Conservation (phyloP, 2,888 invertebrate genomes). For the Folsomia manolachei region DNA sequence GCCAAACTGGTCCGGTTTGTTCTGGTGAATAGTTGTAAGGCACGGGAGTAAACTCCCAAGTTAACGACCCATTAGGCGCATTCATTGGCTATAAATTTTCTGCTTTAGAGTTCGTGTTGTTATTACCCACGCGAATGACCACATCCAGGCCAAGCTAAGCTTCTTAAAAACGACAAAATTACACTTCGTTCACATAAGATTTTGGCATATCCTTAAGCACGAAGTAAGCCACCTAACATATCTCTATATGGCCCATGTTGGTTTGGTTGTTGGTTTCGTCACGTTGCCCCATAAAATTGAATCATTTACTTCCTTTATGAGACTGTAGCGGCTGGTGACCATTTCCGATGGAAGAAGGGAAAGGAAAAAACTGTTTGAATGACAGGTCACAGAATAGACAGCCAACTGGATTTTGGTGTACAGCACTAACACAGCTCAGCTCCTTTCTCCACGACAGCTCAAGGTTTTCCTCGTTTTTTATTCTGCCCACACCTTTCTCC, state of each 20-base stretch:
- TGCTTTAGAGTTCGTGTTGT: slow-evolving; percentile 7
- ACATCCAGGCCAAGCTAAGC: slow-evolving; percentile 2
- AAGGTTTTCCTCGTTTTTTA: neutral
- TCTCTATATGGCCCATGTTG: neutral
- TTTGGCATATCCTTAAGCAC: neutral
- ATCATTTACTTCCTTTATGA: slow-evolving; percentile 36
- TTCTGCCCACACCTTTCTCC: neutral
- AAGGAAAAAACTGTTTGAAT: neutral
- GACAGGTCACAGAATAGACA: neutral
- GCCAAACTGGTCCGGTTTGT: too few relatives aligned
- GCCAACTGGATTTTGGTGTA: neutral
- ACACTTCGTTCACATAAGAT: neutral
- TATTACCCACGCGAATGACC: neutral
- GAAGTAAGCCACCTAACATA: neutral
- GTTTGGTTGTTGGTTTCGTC: slow-evolving; percentile 38
- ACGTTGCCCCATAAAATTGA: slow-evolving; percentile 47
- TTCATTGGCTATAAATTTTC: slow-evolving; percentile 50
- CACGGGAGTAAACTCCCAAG: neutral
- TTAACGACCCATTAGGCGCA: slow-evolving; percentile 42
- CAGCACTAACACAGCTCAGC: too few relatives aligned
- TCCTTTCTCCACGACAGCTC: too few relatives aligned
- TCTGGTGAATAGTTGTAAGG: too few relatives aligned
- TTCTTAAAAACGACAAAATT: slow-evolving; percentile 4
- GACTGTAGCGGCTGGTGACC: neutral
- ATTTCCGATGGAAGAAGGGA: neutral